Conservation (phyloP, 2,888 invertebrate species). For the Coenonympha arcania region DNA sequence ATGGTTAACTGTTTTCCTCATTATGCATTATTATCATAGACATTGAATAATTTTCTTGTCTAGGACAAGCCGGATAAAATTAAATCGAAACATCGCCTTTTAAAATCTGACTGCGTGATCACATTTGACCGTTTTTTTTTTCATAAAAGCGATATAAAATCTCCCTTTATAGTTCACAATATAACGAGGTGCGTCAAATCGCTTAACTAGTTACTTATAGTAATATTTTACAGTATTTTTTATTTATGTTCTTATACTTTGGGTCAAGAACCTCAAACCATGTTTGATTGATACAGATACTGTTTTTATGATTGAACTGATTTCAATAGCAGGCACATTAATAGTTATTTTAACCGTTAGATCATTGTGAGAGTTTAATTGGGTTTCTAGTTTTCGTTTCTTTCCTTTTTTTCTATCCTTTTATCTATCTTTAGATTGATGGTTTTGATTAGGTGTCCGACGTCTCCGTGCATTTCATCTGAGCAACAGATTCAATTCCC, state of each 20-base stretch:
- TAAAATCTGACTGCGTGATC: no score
- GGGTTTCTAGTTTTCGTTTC: not conserved
- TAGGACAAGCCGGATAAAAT: no score
- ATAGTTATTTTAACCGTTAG: constrained; percentile 1
- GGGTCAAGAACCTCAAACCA: constrained; percentile 6
- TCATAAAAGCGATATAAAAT: no score
- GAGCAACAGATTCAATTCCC: not conserved
- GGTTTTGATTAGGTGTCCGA: not conserved
- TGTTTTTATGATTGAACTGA: constrained; percentile 8
- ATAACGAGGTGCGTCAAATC: constrained; percentile 10
- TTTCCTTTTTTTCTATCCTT: not conserved
- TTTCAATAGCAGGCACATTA: constrained; percentile 1
- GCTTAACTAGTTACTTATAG: not conserved
- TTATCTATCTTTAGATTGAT: not conserved
- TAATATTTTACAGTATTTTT: not conserved
- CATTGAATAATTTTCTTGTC: no score
- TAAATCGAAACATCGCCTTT: no score
- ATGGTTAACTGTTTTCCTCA: no score
- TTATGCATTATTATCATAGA: no score
- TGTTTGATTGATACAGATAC: constrained; percentile 3
- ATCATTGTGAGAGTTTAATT: not conserved
- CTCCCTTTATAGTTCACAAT: not conserved
- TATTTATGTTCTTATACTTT: not conserved
- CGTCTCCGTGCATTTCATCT: not conserved
- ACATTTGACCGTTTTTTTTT: no score